Base-by-base conservation (phyloP, 2,113 vertebrate genomes). In the Morone saxatilis region DNA sequence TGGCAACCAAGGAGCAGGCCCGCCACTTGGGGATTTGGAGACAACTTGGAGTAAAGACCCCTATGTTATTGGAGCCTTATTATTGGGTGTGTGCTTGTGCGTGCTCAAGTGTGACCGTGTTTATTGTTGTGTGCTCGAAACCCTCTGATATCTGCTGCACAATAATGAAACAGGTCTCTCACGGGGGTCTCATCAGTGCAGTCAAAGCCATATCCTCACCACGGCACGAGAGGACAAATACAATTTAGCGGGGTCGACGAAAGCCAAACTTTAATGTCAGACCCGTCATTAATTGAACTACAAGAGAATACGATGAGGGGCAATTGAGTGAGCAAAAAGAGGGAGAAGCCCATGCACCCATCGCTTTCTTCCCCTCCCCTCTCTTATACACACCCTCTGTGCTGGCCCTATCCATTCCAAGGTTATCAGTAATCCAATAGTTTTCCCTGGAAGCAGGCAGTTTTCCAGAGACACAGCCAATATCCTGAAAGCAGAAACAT, bases 351-450 rank as follows among this genome's bases (percentile, higher is more conserved):
- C 31, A 41, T 48, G 25, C 19, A 65, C 47, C 43, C 54, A 45
- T 78, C 56, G 1, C 56, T 36, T 63, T 69, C 54, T 47, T 45
- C 31, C 48, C 25, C 65, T 12, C 53, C 13, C 43, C 43, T 77
- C 54, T 74, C 48, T 19, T 10, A 69, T 7, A 73, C 74, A 84
- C 81, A 67, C 80, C 70, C 82, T 66, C 41, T 68, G 69, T 71
- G 72, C 56, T 84, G 86, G 75, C 73, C 45, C 54, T 86, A 81
- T 88, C 90, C 84, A 83, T 89, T 87, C 84, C 92, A 93, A 94
- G 92, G 92, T 94, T 94, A 94, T 93, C 91, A 89, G 92, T 92
- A 92, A 94, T 92, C 90, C 81, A 90, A 94, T 92, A 92, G 82
- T 80, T 86, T 91, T 85, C 73, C 71, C 84, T 88, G 78, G 76